Conservation (phyloP, 2,888 invertebrate species). For the Syrista parreyssii region DNA sequence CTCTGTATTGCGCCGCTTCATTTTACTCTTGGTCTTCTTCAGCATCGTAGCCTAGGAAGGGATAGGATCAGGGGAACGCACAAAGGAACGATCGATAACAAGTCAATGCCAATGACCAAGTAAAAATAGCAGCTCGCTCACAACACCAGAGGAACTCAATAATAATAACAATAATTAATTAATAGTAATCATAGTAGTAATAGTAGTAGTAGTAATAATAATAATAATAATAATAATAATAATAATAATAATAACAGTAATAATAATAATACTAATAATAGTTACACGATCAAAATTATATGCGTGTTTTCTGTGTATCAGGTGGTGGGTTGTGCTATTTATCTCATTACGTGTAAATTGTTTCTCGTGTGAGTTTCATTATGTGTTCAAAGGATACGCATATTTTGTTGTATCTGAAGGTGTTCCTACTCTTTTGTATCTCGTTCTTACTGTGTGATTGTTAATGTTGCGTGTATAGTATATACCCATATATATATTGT, state of each 20-base stretch:
- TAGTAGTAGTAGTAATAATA: neutral
- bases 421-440: too few relatives aligned
- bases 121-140: constrained; percentile 32
- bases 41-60: constrained; percentile 97
- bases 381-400: too few relatives aligned
- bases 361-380: too few relatives aligned
- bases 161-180: neutral
- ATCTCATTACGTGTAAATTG: too few relatives aligned
- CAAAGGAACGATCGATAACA: constrained; percentile 46
- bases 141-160: constrained; percentile 29
- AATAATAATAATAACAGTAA: neutral
- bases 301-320: constrained; percentile 10
- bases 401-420: too few relatives aligned
- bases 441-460: constrained; percentile 2
- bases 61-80: constrained; percentile 58
- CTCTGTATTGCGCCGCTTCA: constrained; percentile 95
- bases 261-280: constrained; percentile 11
- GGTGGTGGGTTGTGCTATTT: too few relatives aligned
- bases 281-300: constrained; percentile 13
- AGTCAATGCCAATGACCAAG: constrained; percentile 31
- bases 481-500: constrained; percentile 20
- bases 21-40: constrained; percentile 97
- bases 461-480: constrained; percentile 11
- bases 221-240: constrained; percentile 4
- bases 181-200: neutral